Conservation (phyloP, 1,140 invertebrate species). For the Protaetia brevitarsis region DNA sequence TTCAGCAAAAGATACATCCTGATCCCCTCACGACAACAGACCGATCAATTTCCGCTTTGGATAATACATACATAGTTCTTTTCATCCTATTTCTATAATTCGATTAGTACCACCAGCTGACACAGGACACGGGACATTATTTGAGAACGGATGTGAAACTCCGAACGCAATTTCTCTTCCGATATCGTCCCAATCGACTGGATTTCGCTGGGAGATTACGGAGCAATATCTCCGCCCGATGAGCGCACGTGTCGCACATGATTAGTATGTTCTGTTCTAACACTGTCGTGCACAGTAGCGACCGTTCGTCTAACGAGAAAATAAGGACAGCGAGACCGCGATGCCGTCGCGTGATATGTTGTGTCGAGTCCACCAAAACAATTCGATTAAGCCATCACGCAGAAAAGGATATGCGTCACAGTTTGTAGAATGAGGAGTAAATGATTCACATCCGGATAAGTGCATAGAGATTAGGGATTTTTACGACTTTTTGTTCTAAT, state of each 20-base stretch:
- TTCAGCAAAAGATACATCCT: background rate
- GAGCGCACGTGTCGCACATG: too few species aligned
- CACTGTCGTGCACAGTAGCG: too few species aligned
- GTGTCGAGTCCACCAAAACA: background rate
- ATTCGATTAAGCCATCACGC: background rate
- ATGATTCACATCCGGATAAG: slow-evolving; percentile 9
- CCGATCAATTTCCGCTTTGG: background rate
- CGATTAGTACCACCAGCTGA: background rate
- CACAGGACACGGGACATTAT: background rate
- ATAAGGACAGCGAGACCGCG: background rate
- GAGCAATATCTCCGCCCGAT: too few species aligned
- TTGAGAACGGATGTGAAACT: background rate
- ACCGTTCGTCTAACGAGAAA: background rate
- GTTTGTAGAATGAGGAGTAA: background rate
- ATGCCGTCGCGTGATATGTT: background rate
- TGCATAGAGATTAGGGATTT: background rate
- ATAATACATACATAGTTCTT: background rate
- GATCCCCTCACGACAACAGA: background rate
- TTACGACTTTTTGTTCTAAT: background rate
- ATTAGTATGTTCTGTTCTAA: too few species aligned
- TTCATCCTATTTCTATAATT: background rate
- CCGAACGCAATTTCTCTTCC: background rate
- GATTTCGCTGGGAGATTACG: too few species aligned
- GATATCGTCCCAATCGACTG: background rate
- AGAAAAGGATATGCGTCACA: slow-evolving; percentile 9